Percentiles rank a stretch among this genome's conserved stretches.
Evolutionary conservation across 2,797 vertebrate genomes (phyloP).

Genomic region (Aplochiton taeniatus): DNA sequence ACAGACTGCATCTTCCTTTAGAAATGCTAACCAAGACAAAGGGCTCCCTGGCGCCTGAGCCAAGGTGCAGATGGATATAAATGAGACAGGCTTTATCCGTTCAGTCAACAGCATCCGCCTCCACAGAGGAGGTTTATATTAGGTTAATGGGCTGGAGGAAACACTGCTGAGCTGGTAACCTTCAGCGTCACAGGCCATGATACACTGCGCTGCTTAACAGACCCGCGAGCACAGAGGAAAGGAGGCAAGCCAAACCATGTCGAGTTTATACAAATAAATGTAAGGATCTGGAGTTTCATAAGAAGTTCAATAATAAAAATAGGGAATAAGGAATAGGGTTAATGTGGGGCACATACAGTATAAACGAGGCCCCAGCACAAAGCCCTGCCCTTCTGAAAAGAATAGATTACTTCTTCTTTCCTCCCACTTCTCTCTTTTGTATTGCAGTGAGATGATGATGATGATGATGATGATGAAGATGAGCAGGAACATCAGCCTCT

Average conservation of each 20-base stretch:
- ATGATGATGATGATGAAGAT: slow-evolving; percentile 68
- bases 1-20: slow-evolving; percentile 24
- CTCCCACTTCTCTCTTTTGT: not conserved
- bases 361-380: not conserved
- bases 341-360: slow-evolving; percentile 22
- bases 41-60: slow-evolving; percentile 4
- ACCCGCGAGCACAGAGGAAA: too few relatives aligned
- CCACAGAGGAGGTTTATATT: slow-evolving; percentile 39
- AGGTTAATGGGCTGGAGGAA: slow-evolving; percentile 46
- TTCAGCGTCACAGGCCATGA: slow-evolving; percentile 22
- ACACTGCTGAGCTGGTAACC: slow-evolving; percentile 35
- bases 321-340: slow-evolving; percentile 5
- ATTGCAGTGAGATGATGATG: too few relatives aligned
- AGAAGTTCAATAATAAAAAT: too few relatives aligned
- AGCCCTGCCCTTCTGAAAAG: too few relatives aligned
- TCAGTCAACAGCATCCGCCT: slow-evolving; percentile 43
- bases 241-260: not conserved
- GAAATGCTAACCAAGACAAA: slow-evolving; percentile 24
- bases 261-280: slow-evolving; percentile 32
- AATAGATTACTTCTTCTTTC: too few relatives aligned
- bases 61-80: slow-evolving; percentile 23
- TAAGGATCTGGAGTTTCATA: not conserved
- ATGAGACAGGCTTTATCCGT: slow-evolving; percentile 45
- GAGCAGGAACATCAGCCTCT: slow-evolving; percentile 53
- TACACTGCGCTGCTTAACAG: slow-evolving; percentile 38